A percentile compares a stretch with the other conserved stretches of the same genome.
Conservation (phyloP, 2,888 invertebrate species). For the Stramonita haemastoma region DNA sequence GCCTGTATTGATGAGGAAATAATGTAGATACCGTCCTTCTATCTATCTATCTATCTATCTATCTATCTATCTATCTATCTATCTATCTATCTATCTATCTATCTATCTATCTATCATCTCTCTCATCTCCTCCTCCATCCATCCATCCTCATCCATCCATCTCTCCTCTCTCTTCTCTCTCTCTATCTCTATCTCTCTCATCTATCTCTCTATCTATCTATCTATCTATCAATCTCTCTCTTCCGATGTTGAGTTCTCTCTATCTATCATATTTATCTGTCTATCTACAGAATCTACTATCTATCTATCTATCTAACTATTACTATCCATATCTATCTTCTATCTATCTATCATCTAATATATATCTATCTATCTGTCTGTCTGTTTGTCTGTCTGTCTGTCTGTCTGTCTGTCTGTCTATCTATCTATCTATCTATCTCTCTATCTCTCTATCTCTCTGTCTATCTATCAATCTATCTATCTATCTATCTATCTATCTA, state of each 20-base stretch:
- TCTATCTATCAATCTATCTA: neutral
- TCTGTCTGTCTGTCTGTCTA: neutral
- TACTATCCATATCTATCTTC: neutral
- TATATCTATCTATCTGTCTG: neutral
- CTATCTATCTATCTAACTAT: neutral
- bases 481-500: neutral
- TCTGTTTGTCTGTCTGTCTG: neutral
- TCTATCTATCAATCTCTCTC: neutral
- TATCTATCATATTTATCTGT: no score
- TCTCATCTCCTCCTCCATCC: neutral
- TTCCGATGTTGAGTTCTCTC: neutral
- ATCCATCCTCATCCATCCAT: no score
- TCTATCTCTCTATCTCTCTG: neutral
- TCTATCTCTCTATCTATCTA: no score
- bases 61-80: neutral
- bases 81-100: neutral
- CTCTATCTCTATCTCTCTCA: neutral
- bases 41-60: neutral
- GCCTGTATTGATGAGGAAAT: no score
- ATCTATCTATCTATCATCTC: neutral
- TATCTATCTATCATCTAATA: neutral
- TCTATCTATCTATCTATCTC: neutral
- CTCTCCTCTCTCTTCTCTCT: neutral
- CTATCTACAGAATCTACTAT: neutral
- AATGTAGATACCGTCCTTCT: no score